Evolutionary conservation across 2,797 vertebrate genomes (phyloP), one percentile per base, ranked within the genome.

Genomic region (Xenops minutus): DNA sequence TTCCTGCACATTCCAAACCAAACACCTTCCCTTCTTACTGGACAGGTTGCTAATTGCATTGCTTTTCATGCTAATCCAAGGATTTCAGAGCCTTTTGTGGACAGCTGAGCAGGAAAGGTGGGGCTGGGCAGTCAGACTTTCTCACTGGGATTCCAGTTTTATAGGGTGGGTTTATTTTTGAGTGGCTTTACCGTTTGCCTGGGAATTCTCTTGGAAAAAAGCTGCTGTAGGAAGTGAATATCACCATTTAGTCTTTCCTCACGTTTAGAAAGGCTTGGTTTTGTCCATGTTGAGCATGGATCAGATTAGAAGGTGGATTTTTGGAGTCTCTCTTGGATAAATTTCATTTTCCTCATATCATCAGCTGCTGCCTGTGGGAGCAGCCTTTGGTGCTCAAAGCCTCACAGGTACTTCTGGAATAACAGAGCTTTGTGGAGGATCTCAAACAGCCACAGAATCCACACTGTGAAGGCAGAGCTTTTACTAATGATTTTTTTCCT

Each of bases 311-410:
- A 71, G 18, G 56, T 30, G 23, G 32, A 17, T 64, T 76, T 72
- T 39, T 63, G 61, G 44, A 77, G 32, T 74, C 18, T 78, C 30
- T 78, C 55, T 85, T 74, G 72, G 29, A 32, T 77, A 30, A 17
- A n/a, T 85, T 68, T 30, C 4, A 17, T 19, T 71, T 80, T 83
- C 20, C 37, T 74, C 17, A 0, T 58, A 1, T 16, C 58, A 5
- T 8, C 1, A 37, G 9, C 21, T 69, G 43, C 29, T 56, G 29
- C 55, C 37, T 54, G 7, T 30, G 55, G 17, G 43, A 80, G 46
- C 85, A 72, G 59, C 41, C n/a, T 76, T 39, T 27, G 0, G 1
- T 12, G 22, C 1, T 0, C 17, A 0, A 11, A 10, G 27, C 44
- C 61, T 83, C 6, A 5, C 55, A 17, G 61, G 27, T n/a, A 4